These are phyloP conservation scores for Syngnathoides biaculeatus DNA, from an alignment of 2,113 vertebrate genomes.

Conservation along the genomic window DNA sequence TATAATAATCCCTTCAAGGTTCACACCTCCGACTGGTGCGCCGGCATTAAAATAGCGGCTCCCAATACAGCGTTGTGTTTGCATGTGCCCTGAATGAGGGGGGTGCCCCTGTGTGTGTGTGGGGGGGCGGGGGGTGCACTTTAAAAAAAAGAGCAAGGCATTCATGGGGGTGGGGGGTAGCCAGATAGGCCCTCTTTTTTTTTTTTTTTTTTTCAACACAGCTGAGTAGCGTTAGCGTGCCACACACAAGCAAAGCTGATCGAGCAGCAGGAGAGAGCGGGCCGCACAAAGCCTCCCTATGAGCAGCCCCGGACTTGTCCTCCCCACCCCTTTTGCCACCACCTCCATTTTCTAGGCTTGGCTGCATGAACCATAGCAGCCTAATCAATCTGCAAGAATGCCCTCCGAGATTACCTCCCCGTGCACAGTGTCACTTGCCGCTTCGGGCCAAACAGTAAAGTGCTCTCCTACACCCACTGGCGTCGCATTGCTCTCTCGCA, in stretches of 20 bases:
- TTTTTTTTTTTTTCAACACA: slow-evolving; percentile 60
- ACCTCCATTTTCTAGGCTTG: slow-evolving; percentile 67
- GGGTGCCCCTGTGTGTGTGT: slow-evolving; percentile 62
- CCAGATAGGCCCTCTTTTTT: slow-evolving; percentile 62
- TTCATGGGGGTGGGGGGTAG: slow-evolving; percentile 68
- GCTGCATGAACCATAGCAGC: slow-evolving; percentile 72
- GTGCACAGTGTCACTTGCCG: slow-evolving; percentile 52
- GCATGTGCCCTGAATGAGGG: slow-evolving; percentile 69
- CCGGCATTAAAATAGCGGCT: slow-evolving; percentile 60
- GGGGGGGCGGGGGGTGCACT: slow-evolving; percentile 53
- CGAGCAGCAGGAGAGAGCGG: slow-evolving; percentile 65
- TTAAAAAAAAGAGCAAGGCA: slow-evolving; percentile 69
- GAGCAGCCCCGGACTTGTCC: slow-evolving; percentile 45
- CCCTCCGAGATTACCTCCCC: slow-evolving; percentile 49
- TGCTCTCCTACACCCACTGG: slow-evolving; percentile 36
- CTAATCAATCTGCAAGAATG: slow-evolving; percentile 72
- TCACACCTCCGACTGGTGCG: slow-evolving; percentile 47
- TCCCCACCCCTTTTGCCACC: slow-evolving; percentile 40
- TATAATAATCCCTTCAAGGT: slow-evolving; percentile 54
- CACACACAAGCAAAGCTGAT: slow-evolving; percentile 73
- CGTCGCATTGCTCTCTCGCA: slow-evolving; percentile 44
- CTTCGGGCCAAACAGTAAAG: slow-evolving; percentile 51
- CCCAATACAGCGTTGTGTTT: slow-evolving; percentile 69
- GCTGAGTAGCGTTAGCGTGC: slow-evolving; percentile 49
- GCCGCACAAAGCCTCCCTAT: slow-evolving; percentile 65